These are phyloP conservation scores for Botia almorhae DNA, from an alignment of 2,797 vertebrate species.

Conservation along the genomic window DNA sequence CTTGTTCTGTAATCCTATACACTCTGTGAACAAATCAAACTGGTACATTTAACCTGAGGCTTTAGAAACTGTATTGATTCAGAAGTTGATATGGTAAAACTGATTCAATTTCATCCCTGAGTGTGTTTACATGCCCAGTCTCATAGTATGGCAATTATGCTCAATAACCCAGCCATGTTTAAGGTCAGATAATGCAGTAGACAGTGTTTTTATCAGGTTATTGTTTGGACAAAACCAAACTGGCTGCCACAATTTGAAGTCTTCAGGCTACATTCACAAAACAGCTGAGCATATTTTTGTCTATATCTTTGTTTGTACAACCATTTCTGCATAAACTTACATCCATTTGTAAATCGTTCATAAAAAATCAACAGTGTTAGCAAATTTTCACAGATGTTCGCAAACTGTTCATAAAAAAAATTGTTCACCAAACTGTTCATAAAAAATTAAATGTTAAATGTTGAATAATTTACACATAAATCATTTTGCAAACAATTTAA, in stretches of 20 bases:
- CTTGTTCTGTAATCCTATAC: neutral
- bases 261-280: neutral
- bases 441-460: neutral
- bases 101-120: slow-evolving; percentile 1
- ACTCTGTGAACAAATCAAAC: neutral
- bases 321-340: neutral
- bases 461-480: neutral
- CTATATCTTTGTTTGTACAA: neutral
- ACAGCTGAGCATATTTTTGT: neutral
- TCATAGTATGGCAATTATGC: no score
- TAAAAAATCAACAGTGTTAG: no score
- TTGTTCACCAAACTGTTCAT: no score
- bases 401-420: neutral
- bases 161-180: neutral
- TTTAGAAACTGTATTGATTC: slow-evolving; percentile 21
- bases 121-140: neutral
- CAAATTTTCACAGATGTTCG: no score
- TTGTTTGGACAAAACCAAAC: neutral
- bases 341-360: neutral
- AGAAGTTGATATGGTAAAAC: slow-evolving; percentile 11
- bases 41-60: neutral
- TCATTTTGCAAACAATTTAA: neutral
- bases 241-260: neutral
- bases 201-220: neutral
- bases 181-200: neutral